These are phyloP conservation scores for Alligator mississippiensis DNA, from an alignment of 2,113 vertebrate species.

Conservation along the genomic window DNA sequence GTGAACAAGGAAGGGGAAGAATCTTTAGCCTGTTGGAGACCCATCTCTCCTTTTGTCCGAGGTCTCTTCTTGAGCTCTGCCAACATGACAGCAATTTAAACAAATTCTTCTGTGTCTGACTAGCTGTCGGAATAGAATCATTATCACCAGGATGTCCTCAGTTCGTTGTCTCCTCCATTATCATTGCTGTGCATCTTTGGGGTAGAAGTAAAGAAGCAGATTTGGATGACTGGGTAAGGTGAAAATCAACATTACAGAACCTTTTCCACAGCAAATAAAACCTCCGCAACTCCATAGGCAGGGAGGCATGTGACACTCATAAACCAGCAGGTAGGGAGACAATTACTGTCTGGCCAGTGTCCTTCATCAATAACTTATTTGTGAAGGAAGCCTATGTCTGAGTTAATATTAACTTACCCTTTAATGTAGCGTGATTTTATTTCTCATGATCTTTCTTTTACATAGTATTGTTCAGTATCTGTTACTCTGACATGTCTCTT, in stretches of 20 bases:
- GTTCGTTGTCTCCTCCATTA: background rate
- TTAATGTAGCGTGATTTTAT: background rate
- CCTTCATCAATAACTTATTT: constrained; percentile 37
- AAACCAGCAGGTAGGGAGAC: background rate
- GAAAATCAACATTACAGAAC: background rate
- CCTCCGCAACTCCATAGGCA: background rate
- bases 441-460: background rate
- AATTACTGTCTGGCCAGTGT: background rate
- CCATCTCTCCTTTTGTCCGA: background rate
- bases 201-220: background rate
- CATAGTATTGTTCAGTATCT: background rate
- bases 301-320: background rate
- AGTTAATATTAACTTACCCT: background rate
- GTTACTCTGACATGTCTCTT: background rate
- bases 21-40: background rate
- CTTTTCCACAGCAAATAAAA: constrained; percentile 9
- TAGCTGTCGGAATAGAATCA: background rate
- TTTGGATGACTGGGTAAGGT: background rate
- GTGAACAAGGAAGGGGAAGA: background rate
- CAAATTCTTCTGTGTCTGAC: background rate
- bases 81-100: background rate
- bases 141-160: background rate
- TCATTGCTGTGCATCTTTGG: background rate
- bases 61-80: background rate
- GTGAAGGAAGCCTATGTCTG: background rate